Base-by-base conservation (phyloP, 2,113 vertebrate genomes). In the Eupsittula cactorum region DNA sequence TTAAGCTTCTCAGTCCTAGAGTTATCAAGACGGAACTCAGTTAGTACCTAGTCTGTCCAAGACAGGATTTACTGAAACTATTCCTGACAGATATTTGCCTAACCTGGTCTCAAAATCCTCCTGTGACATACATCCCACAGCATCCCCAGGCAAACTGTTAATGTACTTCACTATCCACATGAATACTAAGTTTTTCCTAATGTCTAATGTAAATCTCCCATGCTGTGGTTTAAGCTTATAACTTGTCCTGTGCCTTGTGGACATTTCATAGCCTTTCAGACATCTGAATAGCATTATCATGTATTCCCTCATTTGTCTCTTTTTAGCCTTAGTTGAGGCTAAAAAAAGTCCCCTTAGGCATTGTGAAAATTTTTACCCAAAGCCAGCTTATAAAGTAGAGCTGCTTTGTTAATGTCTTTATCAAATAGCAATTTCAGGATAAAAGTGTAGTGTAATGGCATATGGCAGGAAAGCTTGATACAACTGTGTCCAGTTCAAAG, bases 161-260 rank as follows among this genome's bases (percentile, higher is more conserved):
- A 62, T 68, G 29, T 68, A 52, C 86, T 95, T 60, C 77, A 79
- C 81, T 89, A 73, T 91, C 83, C 49, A 69, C 44, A 41, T 85
- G 69, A 84, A 73, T 53, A 85, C 39, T 76, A 42, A 79, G 44
- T 87, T 97, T 94, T 91, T 95, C 83, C 69, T 84, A 75, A 82
- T 76, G 74, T 92, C 62, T 95, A 76, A 93, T 82, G 81, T 82
- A 91, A 96, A 92, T 95, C 93, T 92, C 49, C 55, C 0, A 0
- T 95, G 89, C 47, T 79, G 67, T 76, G 84, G 44, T 87, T 93
- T 96, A 96, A 97, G 74, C 81, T 81, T 89, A 65, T 96, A 96
- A 93, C 62, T 86, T 92, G 69, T 86, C 35, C 83, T 92, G 65
- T 96, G 91, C 94, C 95, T 93, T 76, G 81, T 93, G 95, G 91